A percentile compares a stretch with the other conserved stretches of the same genome.
These are phyloP conservation scores for Conomelus anceps DNA, from an alignment of 2,888 invertebrate species.

Conservation along the genomic window DNA sequence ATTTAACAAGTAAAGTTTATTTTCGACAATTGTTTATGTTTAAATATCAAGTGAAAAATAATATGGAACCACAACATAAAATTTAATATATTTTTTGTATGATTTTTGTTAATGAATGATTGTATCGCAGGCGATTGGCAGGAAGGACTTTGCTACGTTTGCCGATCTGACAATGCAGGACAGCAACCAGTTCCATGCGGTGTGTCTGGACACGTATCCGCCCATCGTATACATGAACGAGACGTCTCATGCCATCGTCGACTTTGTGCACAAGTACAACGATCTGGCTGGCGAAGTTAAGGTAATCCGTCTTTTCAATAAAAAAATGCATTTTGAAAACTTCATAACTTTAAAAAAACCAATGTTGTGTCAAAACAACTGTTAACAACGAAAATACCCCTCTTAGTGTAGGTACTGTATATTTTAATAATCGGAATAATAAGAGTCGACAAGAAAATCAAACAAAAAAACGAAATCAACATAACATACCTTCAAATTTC, in stretches of 20 bases:
- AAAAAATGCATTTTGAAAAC: not conserved
- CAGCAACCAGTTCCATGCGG: slow-evolving; percentile 94
- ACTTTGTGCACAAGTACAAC: slow-evolving; percentile 80
- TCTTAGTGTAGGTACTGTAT: too few relatives aligned
- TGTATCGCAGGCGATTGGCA: slow-evolving; percentile 52
- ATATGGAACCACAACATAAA: not conserved
- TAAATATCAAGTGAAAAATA: too few relatives aligned
- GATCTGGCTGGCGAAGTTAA: slow-evolving; percentile 53
- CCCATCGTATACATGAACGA: slow-evolving; percentile 91
- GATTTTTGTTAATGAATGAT: not conserved
- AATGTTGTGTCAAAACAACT: too few relatives aligned
- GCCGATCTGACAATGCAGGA: slow-evolving; percentile 95
- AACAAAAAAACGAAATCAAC: too few relatives aligned
- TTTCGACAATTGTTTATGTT: too few relatives aligned
- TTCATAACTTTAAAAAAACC: too few relatives aligned
- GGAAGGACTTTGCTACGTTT: slow-evolving; percentile 71
- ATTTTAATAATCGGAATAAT: too few relatives aligned
- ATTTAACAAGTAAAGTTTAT: too few relatives aligned
- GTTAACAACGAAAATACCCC: too few relatives aligned
- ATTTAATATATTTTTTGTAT: not conserved
- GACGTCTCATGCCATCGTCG: slow-evolving; percentile 69
- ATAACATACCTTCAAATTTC: too few relatives aligned
- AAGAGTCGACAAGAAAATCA: too few relatives aligned
- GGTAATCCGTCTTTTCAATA: too few relatives aligned
- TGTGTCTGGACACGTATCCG: slow-evolving; percentile 88